phyloP scores from a whole-genome alignment of 2,797 vertebrate genomes.

The Carduelis carduelis region DNA sequence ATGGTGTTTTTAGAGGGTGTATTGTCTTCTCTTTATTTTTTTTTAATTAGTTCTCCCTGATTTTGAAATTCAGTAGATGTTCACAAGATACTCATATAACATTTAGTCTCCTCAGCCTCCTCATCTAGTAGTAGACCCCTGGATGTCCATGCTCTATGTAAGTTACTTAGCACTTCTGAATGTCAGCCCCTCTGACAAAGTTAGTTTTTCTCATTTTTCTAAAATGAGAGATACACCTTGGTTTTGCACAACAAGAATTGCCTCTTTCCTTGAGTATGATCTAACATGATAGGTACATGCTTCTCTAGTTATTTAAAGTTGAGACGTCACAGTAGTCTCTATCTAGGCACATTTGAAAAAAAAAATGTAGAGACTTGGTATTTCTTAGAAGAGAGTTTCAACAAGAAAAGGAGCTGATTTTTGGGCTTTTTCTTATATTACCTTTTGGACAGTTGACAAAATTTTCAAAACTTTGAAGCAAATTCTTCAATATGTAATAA shows the following conservation, averaged over 20 bases:
- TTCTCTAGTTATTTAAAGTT: not conserved
- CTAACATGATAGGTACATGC: not conserved
- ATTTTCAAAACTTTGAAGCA: not conserved
- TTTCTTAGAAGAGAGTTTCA: not conserved
- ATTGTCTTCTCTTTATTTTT: not conserved
- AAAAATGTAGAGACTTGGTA: not conserved
- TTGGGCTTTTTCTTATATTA: not conserved
- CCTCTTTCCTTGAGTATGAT: not conserved
- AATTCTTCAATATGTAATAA: not conserved
- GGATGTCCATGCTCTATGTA: not conserved
- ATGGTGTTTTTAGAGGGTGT: accelerated
- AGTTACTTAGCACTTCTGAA: not conserved
- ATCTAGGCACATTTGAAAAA: not conserved
- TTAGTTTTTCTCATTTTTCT: not conserved
- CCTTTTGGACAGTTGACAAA: not conserved
- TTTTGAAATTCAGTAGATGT: not conserved
- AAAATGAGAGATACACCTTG: not conserved
- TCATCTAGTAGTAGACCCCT: not conserved
- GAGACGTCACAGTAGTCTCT: not conserved
- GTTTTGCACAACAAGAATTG: not conserved
- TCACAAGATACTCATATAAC: not conserved
- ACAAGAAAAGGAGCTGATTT: not conserved
- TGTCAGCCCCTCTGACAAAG: not conserved
- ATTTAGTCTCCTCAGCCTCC: not conserved
- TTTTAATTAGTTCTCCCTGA: not conserved